phyloP scores from a whole-genome alignment of 2,113 vertebrate species.

The Pteruthius melanotis region DNA sequence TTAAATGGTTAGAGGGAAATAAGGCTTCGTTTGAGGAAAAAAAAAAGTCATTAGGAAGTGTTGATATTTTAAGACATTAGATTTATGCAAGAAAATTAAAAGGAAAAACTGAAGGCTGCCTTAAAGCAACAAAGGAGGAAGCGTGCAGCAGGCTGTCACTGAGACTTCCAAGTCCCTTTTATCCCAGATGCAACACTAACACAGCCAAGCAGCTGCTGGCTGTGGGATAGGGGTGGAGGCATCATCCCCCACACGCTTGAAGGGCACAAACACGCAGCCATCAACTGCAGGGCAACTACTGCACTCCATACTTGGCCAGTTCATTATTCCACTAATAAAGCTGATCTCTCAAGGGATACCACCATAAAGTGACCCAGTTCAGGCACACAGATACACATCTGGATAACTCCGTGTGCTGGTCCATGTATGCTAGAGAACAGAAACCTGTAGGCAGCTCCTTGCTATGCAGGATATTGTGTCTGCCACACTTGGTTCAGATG shows the following conservation, averaged over 20 bases:
- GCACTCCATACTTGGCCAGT: accelerated
- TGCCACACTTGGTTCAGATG: neutral
- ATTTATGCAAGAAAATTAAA: neutral
- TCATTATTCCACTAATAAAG: neutral
- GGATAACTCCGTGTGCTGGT: too few species aligned
- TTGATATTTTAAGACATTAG: neutral
- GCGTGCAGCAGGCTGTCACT: neutral
- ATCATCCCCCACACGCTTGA: neutral
- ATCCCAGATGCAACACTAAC: neutral
- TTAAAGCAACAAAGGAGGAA: neutral
- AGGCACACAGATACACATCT: neutral
- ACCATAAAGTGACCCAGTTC: neutral
- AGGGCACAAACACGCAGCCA: neutral
- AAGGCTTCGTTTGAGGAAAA: neutral
- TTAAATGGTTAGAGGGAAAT: neutral
- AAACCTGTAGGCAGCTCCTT: neutral
- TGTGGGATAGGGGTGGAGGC: neutral
- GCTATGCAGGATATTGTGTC: neutral
- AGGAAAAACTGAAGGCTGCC: slow-evolving; percentile 10
- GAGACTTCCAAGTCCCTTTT: neutral
- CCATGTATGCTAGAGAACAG: accelerated
- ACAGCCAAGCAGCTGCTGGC: neutral
- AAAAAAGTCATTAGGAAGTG: neutral
- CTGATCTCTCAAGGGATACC: neutral
- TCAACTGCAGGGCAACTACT: neutral